Evolutionary conservation across 2,113 vertebrate genomes (phyloP), one percentile per base, ranked within the genome.

Genomic region (Prunella himalayana): DNA sequence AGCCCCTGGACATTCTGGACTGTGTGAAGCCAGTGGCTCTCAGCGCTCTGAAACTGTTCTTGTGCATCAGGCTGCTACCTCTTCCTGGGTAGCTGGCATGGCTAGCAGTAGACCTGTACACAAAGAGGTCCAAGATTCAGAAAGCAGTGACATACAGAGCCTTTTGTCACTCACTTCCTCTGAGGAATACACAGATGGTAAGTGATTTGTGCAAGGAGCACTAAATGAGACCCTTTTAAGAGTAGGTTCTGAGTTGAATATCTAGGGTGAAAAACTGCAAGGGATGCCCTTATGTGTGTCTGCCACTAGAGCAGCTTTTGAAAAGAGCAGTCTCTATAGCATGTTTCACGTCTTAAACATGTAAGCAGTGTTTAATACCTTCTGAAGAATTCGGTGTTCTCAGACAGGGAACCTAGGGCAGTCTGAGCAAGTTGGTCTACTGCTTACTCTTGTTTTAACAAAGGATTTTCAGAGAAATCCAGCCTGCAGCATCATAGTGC

Each of bases 121-220:
- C 97, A 96, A 98, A 98, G 97, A 98, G 95, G 91, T 98, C n/a
- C 95, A 98, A 91, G 99, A 99, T 97, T 99, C 98, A 28, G 99
- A 99, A 96, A 99, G 97, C 97, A 99, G 99, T 81, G 99, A 99
- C 97, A 98, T 99, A 98, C 99, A 99, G 97, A 99, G 99, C 97
- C 98, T 99, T 97, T 98, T 99, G 88, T 99, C 99, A 27, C 98
- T 99, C 90, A 98, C 99, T 64, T 99, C 99, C 61, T 94, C 97
- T 2, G 99, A 99, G 93, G 99, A 99, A 30, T 99, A 98, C 94
- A 98, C 99, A 96, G 99, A 99, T 35, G 99, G 99, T 99, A 98
- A 47, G 98, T 97, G 65, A 28, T 81, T 85, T 82, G 44, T 16
- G 68, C 71, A 53, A 70, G 57, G 21, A 47, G 12, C n/a, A 13